These are phyloP conservation scores for Dinomys branickii DNA, from an alignment of 2,113 vertebrate genomes.

Conservation along the genomic window DNA sequence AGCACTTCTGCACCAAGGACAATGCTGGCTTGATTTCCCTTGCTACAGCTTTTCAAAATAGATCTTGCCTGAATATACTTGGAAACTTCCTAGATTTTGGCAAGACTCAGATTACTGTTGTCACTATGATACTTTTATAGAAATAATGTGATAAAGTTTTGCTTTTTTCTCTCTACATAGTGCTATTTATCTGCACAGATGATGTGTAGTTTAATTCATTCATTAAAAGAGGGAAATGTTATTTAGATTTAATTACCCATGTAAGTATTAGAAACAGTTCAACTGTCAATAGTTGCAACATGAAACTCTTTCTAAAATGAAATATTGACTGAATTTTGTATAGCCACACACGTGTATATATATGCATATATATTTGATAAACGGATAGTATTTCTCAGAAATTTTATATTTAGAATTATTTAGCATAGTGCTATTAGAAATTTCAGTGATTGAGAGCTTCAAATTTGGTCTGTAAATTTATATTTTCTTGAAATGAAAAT, in stretches of 20 bases:
- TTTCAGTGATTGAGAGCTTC: slow-evolving; percentile 29
- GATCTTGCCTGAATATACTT: background rate
- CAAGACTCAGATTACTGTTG: background rate
- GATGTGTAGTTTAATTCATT: background rate
- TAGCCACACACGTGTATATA: background rate
- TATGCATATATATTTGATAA: background rate
- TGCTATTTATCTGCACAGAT: background rate
- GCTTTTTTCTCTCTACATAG: background rate
- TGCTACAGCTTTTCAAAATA: slow-evolving; percentile 9
- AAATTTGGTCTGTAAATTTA: background rate
- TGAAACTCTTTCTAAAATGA: background rate
- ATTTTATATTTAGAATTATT: background rate
- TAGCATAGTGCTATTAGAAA: background rate
- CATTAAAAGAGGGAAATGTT: background rate
- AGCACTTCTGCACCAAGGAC: background rate
- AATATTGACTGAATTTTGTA: background rate
- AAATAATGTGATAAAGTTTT: background rate
- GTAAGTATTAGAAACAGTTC: background rate
- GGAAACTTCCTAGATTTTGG: background rate
- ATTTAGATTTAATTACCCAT: slow-evolving; percentile 32
- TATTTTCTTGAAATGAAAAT: slow-evolving; percentile 13
- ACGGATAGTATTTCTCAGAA: background rate
- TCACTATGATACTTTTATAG: background rate
- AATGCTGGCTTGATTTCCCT: background rate
- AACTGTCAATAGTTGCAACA: background rate